phyloP scores from a whole-genome alignment of 1,140 invertebrate species.

The Bilobella aurantiaca region DNA sequence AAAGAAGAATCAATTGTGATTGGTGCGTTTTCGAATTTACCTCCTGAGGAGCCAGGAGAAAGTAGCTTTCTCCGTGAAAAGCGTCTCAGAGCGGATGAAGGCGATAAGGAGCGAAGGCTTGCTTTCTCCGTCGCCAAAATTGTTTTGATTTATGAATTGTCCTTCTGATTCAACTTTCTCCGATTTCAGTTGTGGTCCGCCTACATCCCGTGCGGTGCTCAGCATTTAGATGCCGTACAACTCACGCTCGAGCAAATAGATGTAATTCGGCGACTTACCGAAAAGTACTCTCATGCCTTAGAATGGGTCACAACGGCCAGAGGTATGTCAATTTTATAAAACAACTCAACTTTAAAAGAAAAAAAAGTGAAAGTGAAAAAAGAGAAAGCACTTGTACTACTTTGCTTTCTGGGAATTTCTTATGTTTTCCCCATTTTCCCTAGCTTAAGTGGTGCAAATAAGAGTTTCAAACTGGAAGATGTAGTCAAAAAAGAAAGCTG shows the following conservation, averaged over 20 bases:
- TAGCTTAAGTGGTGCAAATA: too few species aligned
- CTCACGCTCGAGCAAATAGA: slow-evolving; percentile 46
- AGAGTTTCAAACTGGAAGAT: too few species aligned
- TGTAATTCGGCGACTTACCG: slow-evolving; percentile 39
- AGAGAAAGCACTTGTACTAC: neutral
- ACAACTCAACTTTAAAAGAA: too few species aligned
- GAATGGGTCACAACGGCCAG: slow-evolving; percentile 33
- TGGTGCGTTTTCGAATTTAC: neutral
- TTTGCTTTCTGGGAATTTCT: slow-evolving; percentile 1
- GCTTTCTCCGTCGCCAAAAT: neutral
- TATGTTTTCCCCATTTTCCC: neutral
- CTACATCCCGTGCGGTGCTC: slow-evolving; percentile 43
- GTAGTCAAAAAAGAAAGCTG: too few species aligned
- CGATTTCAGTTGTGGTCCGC: slow-evolving; percentile 45
- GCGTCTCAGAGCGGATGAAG: neutral
- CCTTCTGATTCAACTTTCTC: slow-evolving; percentile 2
- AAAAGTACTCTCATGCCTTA: slow-evolving; percentile 34
- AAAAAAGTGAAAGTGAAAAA: too few species aligned
- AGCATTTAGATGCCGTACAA: slow-evolving; percentile 45
- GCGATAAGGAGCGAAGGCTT: slow-evolving; percentile 8
- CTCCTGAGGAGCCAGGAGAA: neutral
- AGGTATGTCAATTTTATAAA: too few species aligned
- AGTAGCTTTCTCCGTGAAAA: neutral
- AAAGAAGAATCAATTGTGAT: slow-evolving; percentile 8
- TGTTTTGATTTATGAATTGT: slow-evolving; percentile 13